Base-by-base conservation (phyloP, 2,797 vertebrate genomes). In the Cynodonichthys magdalenae region DNA sequence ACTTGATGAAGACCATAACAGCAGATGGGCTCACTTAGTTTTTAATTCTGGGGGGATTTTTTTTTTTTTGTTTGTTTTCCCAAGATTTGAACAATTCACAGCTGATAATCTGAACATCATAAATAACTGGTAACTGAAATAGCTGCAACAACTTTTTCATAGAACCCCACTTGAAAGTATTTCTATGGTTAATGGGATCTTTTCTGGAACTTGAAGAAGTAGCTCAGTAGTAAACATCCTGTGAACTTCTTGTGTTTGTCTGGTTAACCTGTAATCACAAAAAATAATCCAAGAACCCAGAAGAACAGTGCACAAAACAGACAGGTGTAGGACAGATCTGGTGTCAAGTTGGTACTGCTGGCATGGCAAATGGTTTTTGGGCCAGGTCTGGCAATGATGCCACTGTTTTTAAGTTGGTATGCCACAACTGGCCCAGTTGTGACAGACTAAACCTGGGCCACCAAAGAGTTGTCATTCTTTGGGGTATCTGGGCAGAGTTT, bases 21-120 rank as follows among this genome's bases (percentile, higher is more conserved):
- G 59, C 81, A 84, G 81, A 87, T 75, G 71, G 74, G 45, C 39
- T 46, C 42, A 6, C 58, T 58, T 56, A 34, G 50, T 69, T 77
- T 75, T 28, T 29, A 63, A 74, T 19, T 0, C 57, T 76, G 71
- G 61, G 41, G 73, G 69, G 51, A 75, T 69, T 83, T 81, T 69
- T 68, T 77, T 65, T 66, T 77, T 17, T 6, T 14, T 20, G 36
- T 3, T 14, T 15, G 47, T 71, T 69, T 77, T 64, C 53, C 39
- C 41, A 74, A 74, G 69, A 75, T 60, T 79, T 79, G 28, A 55
- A 71, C 44, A 69, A 63, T 68, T 66, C 63, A 74, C 27, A 15
- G 15, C 42, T 59, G 52, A 36, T 54, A 68, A 51, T 64, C 46
- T 69, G 66, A 77, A 69, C 27, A 41, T 69, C 63, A 64, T 55